phyloP scores from a whole-genome alignment of 1,140 invertebrate genomes.

The Dendrolimus kikuchii region DNA sequence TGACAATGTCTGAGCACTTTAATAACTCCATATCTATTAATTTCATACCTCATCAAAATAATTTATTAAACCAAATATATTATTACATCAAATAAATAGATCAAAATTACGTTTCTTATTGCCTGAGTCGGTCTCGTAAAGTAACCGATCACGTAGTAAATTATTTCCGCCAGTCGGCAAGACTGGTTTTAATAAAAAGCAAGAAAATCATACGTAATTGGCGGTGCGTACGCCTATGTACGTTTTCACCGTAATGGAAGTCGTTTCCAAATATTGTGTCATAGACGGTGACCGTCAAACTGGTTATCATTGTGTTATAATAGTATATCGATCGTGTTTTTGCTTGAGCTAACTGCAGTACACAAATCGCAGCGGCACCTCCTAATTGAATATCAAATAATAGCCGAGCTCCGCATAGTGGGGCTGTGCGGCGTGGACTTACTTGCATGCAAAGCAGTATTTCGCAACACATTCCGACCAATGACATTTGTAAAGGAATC shows the following conservation, averaged over 20 bases:
- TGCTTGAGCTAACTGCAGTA: constrained; percentile 18
- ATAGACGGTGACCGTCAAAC: background rate
- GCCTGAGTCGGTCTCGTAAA: too few relatives aligned
- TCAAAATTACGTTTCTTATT: too few relatives aligned
- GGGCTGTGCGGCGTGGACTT: constrained; percentile 20
- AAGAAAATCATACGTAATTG: too few relatives aligned
- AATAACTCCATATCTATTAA: too few relatives aligned
- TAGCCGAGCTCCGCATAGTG: constrained; percentile 41
- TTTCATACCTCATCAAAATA: too few relatives aligned
- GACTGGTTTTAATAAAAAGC: too few relatives aligned
- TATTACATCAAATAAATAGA: too few relatives aligned
- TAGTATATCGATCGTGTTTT: constrained; percentile 18
- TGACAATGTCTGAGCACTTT: too few relatives aligned
- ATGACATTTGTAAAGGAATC: constrained; percentile 17
- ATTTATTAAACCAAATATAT: too few relatives aligned
- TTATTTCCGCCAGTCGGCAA: too few relatives aligned
- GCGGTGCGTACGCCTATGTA: too few relatives aligned
- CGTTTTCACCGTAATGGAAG: background rate
- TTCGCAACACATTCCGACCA: constrained; percentile 41
- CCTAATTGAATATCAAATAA: constrained; percentile 49
- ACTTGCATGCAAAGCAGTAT: constrained; percentile 42
- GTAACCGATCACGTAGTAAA: too few relatives aligned
- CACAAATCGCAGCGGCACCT: constrained; percentile 40
- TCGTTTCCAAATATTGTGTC: background rate
- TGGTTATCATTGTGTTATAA: constrained; percentile 7